phyloP scores from a whole-genome alignment of 92 coral and sea anemone genomes.

The Siderastrea siderea region DNA sequence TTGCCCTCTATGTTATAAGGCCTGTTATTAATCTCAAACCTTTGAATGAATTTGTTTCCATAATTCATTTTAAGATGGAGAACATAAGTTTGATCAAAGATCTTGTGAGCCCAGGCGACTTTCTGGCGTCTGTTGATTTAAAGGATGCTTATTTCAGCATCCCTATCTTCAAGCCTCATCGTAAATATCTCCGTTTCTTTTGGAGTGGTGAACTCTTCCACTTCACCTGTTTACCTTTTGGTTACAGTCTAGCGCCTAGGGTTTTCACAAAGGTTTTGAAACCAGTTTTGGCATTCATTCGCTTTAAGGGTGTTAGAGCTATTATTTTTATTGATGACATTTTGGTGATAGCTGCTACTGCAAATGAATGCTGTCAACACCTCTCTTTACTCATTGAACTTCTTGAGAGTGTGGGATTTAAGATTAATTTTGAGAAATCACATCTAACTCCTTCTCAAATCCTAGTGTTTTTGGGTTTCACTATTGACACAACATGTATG shows the following conservation, averaged over 20 bases:
- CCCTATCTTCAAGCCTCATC: constrained; percentile 55
- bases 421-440: constrained; percentile 12
- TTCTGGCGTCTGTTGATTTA: constrained; percentile 64
- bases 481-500: constrained; percentile 9
- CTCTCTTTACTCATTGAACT: constrained; percentile 5
- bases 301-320: constrained; percentile 37
- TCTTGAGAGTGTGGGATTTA: not conserved
- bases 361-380: constrained; percentile 32
- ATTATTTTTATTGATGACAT: constrained; percentile 47
- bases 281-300: constrained; percentile 42
- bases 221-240: constrained; percentile 75
- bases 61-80: not conserved
- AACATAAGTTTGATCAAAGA: constrained; percentile 33
- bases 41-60: constrained; percentile 32
- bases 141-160: constrained; percentile 78
- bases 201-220: constrained; percentile 49
- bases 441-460: constrained; percentile 37
- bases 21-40: constrained; percentile 61
- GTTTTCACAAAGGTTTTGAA: constrained; percentile 73
- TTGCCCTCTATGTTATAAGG: too few relatives aligned
- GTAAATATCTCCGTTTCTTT: constrained; percentile 67
- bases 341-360: constrained; percentile 37
- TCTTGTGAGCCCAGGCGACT: constrained; percentile 52
- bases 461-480: constrained; percentile 58
- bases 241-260: constrained; percentile 68